Conservation (phyloP, 2,888 invertebrate species). For the Periphyllus acericola region DNA sequence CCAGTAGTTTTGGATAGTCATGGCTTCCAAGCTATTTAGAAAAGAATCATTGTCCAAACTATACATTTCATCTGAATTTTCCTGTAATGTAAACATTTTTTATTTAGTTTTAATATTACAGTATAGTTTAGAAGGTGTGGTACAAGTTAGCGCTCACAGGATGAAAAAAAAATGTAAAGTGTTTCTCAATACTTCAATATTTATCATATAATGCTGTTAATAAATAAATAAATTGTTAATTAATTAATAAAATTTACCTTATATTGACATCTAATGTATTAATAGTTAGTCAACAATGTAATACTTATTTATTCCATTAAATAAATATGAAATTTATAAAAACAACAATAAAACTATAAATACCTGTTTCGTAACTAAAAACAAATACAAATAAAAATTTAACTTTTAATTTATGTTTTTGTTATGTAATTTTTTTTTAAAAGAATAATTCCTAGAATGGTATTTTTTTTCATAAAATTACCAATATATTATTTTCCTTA, state of each 20-base stretch:
- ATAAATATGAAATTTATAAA: background rate
- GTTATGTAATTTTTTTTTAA: too few relatives aligned
- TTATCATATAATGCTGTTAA: background rate
- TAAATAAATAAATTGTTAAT: too few relatives aligned
- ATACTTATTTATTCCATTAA: background rate
- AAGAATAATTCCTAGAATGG: too few relatives aligned
- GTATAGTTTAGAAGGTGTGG: too few relatives aligned
- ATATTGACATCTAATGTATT: background rate
- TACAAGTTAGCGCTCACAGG: too few relatives aligned
- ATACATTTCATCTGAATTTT: constrained; percentile 93
- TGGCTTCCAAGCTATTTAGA: constrained; percentile 90
- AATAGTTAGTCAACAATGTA: background rate
- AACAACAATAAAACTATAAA: background rate
- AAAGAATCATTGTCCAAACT: constrained; percentile 94
- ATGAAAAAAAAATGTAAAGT: background rate
- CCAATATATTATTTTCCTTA: too few relatives aligned
- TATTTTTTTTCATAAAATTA: too few relatives aligned
- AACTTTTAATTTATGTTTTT: background rate
- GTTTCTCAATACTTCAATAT: background rate
- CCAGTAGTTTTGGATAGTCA: constrained; percentile 95
- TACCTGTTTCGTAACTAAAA: background rate
- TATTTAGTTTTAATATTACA: background rate
- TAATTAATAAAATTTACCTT: background rate
- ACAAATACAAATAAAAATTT: background rate
- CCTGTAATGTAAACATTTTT: constrained; percentile 72